Conservation (phyloP, 2,888 invertebrate species). For the Criorhina ranunculi region DNA sequence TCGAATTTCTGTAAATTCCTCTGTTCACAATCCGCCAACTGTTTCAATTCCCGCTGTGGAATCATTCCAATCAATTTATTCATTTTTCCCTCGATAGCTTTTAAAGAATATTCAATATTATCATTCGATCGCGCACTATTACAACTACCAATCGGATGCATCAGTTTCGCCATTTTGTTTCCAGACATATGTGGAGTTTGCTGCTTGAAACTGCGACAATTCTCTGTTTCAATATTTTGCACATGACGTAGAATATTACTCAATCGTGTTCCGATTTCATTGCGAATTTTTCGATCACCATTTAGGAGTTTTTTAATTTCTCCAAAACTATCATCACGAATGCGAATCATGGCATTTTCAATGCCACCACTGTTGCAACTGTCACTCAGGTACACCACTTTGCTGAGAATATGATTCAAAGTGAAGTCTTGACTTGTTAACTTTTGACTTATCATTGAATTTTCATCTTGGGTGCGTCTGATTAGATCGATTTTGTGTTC, state of each 20-base stretch:
- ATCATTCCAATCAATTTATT: conserved; percentile 64
- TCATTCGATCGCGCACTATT: conserved; percentile 61
- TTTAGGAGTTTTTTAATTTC: conserved; percentile 76
- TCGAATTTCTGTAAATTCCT: conserved; percentile 80
- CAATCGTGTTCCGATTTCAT: conserved; percentile 78
- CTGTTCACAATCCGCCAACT: conserved; percentile 74
- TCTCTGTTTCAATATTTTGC: conserved; percentile 78
- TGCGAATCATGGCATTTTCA: conserved; percentile 45
- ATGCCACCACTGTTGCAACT: conserved; percentile 58
- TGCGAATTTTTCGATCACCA: conserved; percentile 73
- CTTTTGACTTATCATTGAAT: conserved; percentile 79
- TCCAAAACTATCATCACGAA: conserved; percentile 41
- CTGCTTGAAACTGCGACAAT: conserved; percentile 42
- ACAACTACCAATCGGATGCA: conserved; percentile 74
- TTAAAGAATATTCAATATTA: conserved; percentile 76
- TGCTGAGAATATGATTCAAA: conserved; percentile 83
- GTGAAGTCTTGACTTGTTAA: conserved; percentile 83
- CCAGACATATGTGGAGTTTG: not conserved
- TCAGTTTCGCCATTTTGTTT: conserved; percentile 75
- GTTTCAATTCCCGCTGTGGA: conserved; percentile 70
- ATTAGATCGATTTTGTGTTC: conserved; percentile 85
- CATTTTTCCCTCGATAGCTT: conserved; percentile 77
- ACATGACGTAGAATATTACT: conserved; percentile 79
- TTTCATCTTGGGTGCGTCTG: conserved; percentile 82
- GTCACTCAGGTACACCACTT: conserved; percentile 82